phyloP scores from a whole-genome alignment of 2,113 vertebrate genomes.

The Nycticebus coucang region DNA sequence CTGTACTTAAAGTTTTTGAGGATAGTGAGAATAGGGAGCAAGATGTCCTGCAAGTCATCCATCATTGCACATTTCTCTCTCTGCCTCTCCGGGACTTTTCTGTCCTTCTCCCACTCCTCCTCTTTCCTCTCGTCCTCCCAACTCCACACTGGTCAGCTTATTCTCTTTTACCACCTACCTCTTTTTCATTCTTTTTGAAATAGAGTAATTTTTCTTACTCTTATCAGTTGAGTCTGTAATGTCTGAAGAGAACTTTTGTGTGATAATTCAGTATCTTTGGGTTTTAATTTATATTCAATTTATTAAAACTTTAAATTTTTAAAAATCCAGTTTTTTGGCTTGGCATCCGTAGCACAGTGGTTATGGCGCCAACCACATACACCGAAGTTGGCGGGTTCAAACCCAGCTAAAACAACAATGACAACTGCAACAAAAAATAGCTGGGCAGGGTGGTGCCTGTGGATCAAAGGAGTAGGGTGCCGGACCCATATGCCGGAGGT shows the following conservation, averaged over 20 bases:
- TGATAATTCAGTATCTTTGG: not conserved
- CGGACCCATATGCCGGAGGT: too few relatives aligned
- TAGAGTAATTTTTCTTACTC: not conserved
- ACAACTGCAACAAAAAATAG: too few relatives aligned
- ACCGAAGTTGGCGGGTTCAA: too few relatives aligned
- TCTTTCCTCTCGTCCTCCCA: not conserved
- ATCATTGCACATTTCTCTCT: not conserved
- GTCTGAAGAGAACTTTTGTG: not conserved
- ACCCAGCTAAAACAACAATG: too few relatives aligned
- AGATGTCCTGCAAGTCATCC: not conserved
- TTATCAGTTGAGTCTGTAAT: not conserved
- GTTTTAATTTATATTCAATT: not conserved
- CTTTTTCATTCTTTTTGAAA: not conserved
- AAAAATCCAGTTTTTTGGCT: not conserved
- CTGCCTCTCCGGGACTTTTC: not conserved
- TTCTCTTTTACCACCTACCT: not conserved
- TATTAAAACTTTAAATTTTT: not conserved
- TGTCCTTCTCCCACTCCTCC: not conserved
- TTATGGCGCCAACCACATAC: too few relatives aligned
- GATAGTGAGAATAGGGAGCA: not conserved
- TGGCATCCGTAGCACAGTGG: too few relatives aligned
- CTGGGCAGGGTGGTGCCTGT: too few relatives aligned
- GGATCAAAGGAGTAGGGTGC: too few relatives aligned
- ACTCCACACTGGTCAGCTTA: not conserved
- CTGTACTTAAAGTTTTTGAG: not conserved